A percentile compares a stretch with the other conserved stretches of the same genome.
Conservation (phyloP, 2,888 invertebrate genomes). For the Eurois occulta region DNA sequence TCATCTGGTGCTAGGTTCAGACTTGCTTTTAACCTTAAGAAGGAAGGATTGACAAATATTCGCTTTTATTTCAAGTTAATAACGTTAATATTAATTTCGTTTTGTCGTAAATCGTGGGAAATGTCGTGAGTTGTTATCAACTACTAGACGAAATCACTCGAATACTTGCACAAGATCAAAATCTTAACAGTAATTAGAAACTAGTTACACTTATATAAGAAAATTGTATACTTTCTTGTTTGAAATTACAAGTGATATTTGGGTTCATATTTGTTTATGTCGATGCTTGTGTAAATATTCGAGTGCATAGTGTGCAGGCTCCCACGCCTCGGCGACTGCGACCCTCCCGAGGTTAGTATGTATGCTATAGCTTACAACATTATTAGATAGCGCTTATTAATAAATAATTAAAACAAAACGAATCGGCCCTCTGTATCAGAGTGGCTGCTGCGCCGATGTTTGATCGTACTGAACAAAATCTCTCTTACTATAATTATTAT, state of each 20-base stretch:
- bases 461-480: constrained; percentile 82
- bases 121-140: constrained; percentile 18
- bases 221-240: constrained; percentile 26
- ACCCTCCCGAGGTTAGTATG: constrained; percentile 67
- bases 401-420: constrained; percentile 74
- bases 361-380: constrained; percentile 78
- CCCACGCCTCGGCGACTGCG: constrained; percentile 22
- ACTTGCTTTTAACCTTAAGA: constrained; percentile 62
- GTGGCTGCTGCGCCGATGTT: constrained; percentile 81
- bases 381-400: constrained; percentile 87
- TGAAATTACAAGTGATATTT: constrained; percentile 40
- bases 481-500: constrained; percentile 77
- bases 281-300: constrained; percentile 30
- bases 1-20: constrained; percentile 71
- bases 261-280: constrained; percentile 15
- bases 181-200: constrained; percentile 22
- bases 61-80: constrained; percentile 56
- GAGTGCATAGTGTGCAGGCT: constrained; percentile 13
- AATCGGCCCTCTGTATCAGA: constrained; percentile 88
- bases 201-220: constrained; percentile 47
- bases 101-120: constrained; percentile 30
- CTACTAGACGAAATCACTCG: constrained; percentile 23
- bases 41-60: constrained; percentile 50
- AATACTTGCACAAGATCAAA: constrained; percentile 33
- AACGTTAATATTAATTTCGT: constrained; percentile 40